phyloP scores from a whole-genome alignment of 2,113 vertebrate genomes.

The Rhodinocichla rosea region DNA sequence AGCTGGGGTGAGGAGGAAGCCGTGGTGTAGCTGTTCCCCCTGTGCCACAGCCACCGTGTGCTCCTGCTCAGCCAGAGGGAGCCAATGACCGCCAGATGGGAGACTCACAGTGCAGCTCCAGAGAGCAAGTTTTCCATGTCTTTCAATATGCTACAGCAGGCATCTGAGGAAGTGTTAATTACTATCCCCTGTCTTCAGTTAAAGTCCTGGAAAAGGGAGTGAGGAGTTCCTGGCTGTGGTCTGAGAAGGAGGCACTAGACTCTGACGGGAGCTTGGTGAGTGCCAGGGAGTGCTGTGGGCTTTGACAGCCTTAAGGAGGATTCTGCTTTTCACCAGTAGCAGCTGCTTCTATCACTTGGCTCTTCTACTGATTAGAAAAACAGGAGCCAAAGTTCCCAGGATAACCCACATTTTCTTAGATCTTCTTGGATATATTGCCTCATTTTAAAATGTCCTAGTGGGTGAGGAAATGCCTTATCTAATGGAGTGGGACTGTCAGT shows the following conservation, averaged over 20 bases:
- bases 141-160: neutral
- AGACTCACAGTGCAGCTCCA: neutral
- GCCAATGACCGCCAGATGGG: fast-evolving
- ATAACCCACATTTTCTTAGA: neutral
- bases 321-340: neutral
- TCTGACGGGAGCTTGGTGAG: neutral
- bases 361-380: neutral
- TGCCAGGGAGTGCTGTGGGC: neutral
- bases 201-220: neutral
- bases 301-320: neutral
- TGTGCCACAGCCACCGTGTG: fast-evolving
- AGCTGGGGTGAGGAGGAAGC: neutral
- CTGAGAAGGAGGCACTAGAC: neutral
- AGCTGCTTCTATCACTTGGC: neutral
- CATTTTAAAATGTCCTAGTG: neutral
- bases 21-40: fast-evolving
- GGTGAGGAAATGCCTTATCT: neutral
- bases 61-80: neutral
- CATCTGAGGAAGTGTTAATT: neutral
- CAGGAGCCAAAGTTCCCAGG: neutral
- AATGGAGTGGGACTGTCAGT: neutral
- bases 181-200: neutral
- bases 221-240: neutral
- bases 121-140: neutral
- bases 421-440: neutral